A percentile compares a stretch with the other conserved stretches of the same genome.
Conservation (phyloP, 2,797 vertebrate species). For the Miopithecus talapoin region DNA sequence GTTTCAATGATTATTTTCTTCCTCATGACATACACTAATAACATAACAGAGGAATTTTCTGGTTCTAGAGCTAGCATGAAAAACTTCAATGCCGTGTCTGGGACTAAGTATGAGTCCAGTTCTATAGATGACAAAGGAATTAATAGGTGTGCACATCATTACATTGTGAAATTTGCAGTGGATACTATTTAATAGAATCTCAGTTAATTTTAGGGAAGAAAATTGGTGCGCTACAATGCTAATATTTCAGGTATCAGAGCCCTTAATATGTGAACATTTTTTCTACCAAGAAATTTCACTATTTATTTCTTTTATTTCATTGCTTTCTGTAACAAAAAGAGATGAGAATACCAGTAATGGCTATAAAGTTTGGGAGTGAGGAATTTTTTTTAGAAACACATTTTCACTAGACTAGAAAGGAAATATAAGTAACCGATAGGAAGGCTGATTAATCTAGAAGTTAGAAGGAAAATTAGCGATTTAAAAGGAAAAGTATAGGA, state of each 20-base stretch:
- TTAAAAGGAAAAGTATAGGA: not conserved
- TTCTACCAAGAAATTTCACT: not conserved
- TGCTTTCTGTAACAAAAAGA: constrained; percentile 8
- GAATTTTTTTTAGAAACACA: constrained; percentile 35
- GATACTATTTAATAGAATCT: not conserved
- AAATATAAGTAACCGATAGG: not conserved
- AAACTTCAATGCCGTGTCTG: not conserved
- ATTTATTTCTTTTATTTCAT: constrained; percentile 41
- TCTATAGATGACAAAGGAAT: not conserved
- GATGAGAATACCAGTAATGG: not conserved
- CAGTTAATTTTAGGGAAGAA: constrained; percentile 39
- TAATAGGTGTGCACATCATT: not conserved
- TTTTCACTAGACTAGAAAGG: not conserved
- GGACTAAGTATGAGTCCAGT: not conserved
- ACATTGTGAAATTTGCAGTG: not conserved
- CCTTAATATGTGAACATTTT: not conserved
- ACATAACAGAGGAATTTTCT: not conserved
- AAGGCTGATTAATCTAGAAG: not conserved
- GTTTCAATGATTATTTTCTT: constrained; percentile 35
- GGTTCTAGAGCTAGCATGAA: not conserved
- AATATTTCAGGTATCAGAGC: constrained; percentile 12
- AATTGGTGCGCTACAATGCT: not conserved
- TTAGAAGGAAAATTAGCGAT: not conserved
- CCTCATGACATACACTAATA: not conserved
- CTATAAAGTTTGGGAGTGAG: not conserved